Base-by-base conservation (phyloP, 2,888 invertebrate species). In the Empis stercorea region DNA sequence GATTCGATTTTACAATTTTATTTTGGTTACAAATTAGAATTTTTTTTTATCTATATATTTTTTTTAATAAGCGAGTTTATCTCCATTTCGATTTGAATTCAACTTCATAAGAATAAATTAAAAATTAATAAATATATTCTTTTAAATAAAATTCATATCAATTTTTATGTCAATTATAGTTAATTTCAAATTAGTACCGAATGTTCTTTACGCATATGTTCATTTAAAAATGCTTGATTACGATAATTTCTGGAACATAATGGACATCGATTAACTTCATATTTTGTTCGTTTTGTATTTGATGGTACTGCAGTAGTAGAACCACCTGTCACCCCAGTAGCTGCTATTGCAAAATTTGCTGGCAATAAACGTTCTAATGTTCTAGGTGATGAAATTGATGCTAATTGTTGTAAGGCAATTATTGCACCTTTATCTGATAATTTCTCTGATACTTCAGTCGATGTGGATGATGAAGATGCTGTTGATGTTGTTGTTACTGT, bases 181-280 rank as follows among this genome's bases (percentile, higher is more conserved):
- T 4, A 45, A 42, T 45, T 36, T 56, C 61, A 65, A 44, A 66
- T 66, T 43, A 66, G 57, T 45, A 68, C 61, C 34, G 69, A 66
- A 55, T 68, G 68, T 54, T 67, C 68, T 47, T 68, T 66, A 48
- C 68, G 62, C 68, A 68, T 69, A 47, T 68, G 69, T 49, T 68
- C 68, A 48, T 68, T 68, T 37, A 68, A 56, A 54, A 65, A 66
- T 32, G 67, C 62, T 51, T 68, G 68, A 5, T 67, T 63, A 44
- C 67, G 61, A 55, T 66, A 69, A 48, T 63, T 61, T 3, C 66
- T 58, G n/a, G 65, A 60, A 51, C 68, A 68, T 6, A 68, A 56
- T 2, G 68, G 69, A 57, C 68, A 68, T 30, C 67, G 64, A 56
- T 65, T 64, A 36, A 61, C 59, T 50, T 66, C 65, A 48, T 61